Evolutionary conservation across 2,113 vertebrate genomes (phyloP), one percentile per base, ranked within the genome.

Genomic region (Pedionomus torquatus): DNA sequence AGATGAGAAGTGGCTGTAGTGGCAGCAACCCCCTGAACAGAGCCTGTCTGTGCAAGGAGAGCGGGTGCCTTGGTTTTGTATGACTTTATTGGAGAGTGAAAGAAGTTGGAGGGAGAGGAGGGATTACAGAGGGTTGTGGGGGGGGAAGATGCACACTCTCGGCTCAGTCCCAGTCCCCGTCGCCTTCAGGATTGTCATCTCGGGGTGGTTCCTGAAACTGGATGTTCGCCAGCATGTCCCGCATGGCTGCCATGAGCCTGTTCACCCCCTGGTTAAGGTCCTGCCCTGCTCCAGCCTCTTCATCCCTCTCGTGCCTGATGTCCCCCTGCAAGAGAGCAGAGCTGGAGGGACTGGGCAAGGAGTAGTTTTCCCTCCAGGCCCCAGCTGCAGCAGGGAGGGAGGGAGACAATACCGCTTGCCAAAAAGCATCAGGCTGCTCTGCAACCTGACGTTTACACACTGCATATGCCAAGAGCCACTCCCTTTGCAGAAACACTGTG

Each of bases 181-280:
- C 99, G 1, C 92, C 97, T 24, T 98, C 97, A 0, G 96, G 77
- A 89, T 98, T 98, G 98, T 99, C 98, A 57, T 99, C 88, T 41
- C 97, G 96, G 55, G 98, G 46, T 46, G 98, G 71, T 97, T 99
- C 99, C 74, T 99, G 99, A 94, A 99, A 99, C 95, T 99, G 98
- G 97, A 99, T 99, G 98, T 99, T 99, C 37, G 99, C 99, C 98
- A 99, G 98, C 99, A 99, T 99, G 98, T 99, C 99, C 31, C 99
- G 98, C 98, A 99, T 99, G 15, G 99, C 99, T 49, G 98, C 98
- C 99, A 99, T 99, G 15, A 99, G 98, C 85, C 99, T 97, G 94
- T 99, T 99, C 86, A 99, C 98, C 86, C 99, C 99, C 82, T 99
- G 99, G 97, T 99, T 99, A 19, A 99, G 98, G 80, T 99, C 99